Base-by-base conservation (phyloP, 2,113 vertebrate genomes). In the Illadopsis cleaveri region DNA sequence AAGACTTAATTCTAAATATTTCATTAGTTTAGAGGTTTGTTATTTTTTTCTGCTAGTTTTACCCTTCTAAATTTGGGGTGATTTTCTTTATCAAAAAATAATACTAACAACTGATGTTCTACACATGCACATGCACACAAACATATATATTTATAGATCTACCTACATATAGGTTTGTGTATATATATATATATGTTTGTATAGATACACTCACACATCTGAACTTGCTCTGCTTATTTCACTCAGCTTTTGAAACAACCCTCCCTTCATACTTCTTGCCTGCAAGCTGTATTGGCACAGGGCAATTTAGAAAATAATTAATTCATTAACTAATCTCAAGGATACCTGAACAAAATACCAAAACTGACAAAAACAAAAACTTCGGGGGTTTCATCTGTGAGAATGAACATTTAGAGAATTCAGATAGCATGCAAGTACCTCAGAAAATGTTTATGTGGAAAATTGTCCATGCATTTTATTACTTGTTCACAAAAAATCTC, bases 381-480 rank as follows among this genome's bases (percentile, higher is more conserved):
- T 96, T 96, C 2, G 4, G 76, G 65, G 78, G 85, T 37, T 92
- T 94, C 69, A 51, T 87, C 86, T 45, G 44, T 90, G 89, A 79
- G 69, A 96, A 96, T 51, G 83, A 93, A 82, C 68, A 91, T 5
- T 33, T 25, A 79, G 93, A 80, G 82, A 86, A 96, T 92, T 92
- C 64, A 81, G 85, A 87, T 11, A 72, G 84, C 62, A 68, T 79
- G 83, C 62, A 87, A 94, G 90, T 73, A 93, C 93, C 53, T 84
- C 72, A 77, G 58, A 95, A 96, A 97, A 96, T 79, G 58, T 93
- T 96, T 93, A 76, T 90, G 83, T 93, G 85, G 91, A 94, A 95
- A 97, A 97, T 73, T 94, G 82, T 31, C 89, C 95, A 86, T 92
- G 95, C 92, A 91, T 97, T 97, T 96, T 97, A 95, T 94, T 94